phyloP scores from a whole-genome alignment of 2,888 invertebrate species.

The Dorcus hopei region DNA sequence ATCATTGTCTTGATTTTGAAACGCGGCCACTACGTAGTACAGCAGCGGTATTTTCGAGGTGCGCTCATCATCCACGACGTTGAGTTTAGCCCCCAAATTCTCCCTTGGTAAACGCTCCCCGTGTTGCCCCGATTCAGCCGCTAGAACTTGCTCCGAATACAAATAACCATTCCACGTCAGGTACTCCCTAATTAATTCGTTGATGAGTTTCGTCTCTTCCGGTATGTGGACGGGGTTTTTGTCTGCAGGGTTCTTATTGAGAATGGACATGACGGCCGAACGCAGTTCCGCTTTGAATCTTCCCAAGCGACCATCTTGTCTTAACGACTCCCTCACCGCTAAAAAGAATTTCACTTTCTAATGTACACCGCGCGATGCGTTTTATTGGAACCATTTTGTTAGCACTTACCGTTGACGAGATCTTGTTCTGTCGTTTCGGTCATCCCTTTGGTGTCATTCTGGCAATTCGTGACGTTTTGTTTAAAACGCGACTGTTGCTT shows the following conservation, averaged over 20 bases:
- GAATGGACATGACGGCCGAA: conserved; percentile 45
- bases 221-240: conserved; percentile 40
- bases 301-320: conserved; percentile 45
- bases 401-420: conserved; percentile 39
- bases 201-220: conserved; percentile 54
- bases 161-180: conserved; percentile 69
- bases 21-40: conserved; percentile 45
- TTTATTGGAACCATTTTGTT: too few species aligned
- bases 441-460: conserved; percentile 32
- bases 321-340: conserved; percentile 47
- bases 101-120: conserved; percentile 39
- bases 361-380: too few species aligned
- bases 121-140: conserved; percentile 44
- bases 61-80: conserved; percentile 45
- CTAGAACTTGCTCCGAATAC: conserved; percentile 53
- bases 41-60: conserved; percentile 46
- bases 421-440: conserved; percentile 40
- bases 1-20: conserved; percentile 37
- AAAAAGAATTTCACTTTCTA: conserved; percentile 12
- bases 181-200: conserved; percentile 66
- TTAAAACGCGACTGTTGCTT: conserved; percentile 6
- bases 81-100: conserved; percentile 43
- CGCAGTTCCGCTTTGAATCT: conserved; percentile 46
- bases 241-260: conserved; percentile 38
- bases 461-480: conserved; percentile 13